phyloP scores from a whole-genome alignment of 2,113 vertebrate species.

The Chaenogobius annularis region DNA sequence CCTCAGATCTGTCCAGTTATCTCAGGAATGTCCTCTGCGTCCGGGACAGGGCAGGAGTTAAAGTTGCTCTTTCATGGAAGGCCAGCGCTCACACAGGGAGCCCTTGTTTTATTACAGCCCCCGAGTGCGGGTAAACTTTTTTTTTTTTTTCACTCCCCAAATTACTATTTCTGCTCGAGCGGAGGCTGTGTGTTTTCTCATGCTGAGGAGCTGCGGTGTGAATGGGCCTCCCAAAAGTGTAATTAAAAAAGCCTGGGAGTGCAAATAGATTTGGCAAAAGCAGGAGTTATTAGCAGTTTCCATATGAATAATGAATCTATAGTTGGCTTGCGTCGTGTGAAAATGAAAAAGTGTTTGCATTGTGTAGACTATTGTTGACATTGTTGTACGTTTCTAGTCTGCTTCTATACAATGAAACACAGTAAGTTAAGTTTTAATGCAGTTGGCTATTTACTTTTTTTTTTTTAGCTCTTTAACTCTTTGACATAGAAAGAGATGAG shows the following conservation, averaged over 20 bases:
- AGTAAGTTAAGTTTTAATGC: neutral
- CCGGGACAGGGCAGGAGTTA: conserved; percentile 50
- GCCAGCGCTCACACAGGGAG: conserved; percentile 47
- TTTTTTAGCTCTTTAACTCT: neutral
- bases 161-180: conserved; percentile 40
- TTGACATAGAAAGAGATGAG: neutral
- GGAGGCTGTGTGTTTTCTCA: conserved; percentile 13
- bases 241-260: conserved; percentile 9
- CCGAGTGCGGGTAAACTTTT: conserved; percentile 32
- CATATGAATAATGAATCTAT: conserved; percentile 9
- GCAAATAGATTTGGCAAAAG: conserved; percentile 2
- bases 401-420: conserved; percentile 2
- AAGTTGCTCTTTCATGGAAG: conserved; percentile 58
- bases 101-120: conserved; percentile 50
- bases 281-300: neutral
- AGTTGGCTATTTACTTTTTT: neutral
- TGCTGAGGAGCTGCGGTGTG: neutral
- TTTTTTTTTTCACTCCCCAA: conserved; percentile 3
- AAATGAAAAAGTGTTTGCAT: neutral
- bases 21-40: conserved; percentile 69
- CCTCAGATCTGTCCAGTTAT: conserved; percentile 67
- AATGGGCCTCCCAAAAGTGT: conserved; percentile 6
- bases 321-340: neutral
- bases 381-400: neutral
- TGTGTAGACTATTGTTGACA: neutral